Base-by-base conservation (phyloP, 2,113 vertebrate species). In the Sinocyclocheilus anophthalmus region DNA sequence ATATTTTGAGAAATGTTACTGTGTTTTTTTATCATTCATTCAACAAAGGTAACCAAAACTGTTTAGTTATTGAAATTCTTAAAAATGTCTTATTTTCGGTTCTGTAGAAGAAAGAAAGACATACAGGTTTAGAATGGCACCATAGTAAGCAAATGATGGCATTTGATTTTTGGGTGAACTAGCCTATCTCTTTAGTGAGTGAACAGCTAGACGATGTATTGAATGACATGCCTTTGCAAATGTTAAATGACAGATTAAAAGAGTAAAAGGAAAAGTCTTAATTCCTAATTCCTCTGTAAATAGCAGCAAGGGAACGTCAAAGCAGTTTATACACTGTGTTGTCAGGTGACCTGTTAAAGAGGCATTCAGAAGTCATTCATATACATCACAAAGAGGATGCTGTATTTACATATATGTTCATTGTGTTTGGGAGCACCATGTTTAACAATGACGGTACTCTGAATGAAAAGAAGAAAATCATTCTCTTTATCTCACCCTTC, bases 401-500 rank as follows among this genome's bases (percentile, higher is more conserved):
- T 59, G 50, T 39, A 84, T 84, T 86, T 53, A 42, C 67, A 59
- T 86, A 37, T 24, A 72, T 63, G 13, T 69, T 69, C 45, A 70
- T 82, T 82, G 81, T 82, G 45, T 82, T 55, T 69, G 16, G 48
- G 63, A 82, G 30, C 65, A 16, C 9, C 45, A 70, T 82, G 63
- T 82, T 82, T 82, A 82, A 82, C 81, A 82, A 70, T 33, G 48
- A 69, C 81, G 10, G 42, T 4, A 26, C 81, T 70, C 81, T 70
- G 63, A 82, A 82, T 82, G 63, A 18, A 65, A 82, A 69, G 63
- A 67, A 63, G 57, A 81, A 53, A 59, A 70, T 39, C 30, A 90
- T 88, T 91, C 88, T 76, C 83, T 75, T 79, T 84, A 55, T 87
- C 55, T 77, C 81, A 67, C 79, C 80, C 30, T 85, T 82, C 79